These are phyloP conservation scores for Boloria euphrosyne DNA, from an alignment of 2,888 invertebrate species.

Conservation along the genomic window DNA sequence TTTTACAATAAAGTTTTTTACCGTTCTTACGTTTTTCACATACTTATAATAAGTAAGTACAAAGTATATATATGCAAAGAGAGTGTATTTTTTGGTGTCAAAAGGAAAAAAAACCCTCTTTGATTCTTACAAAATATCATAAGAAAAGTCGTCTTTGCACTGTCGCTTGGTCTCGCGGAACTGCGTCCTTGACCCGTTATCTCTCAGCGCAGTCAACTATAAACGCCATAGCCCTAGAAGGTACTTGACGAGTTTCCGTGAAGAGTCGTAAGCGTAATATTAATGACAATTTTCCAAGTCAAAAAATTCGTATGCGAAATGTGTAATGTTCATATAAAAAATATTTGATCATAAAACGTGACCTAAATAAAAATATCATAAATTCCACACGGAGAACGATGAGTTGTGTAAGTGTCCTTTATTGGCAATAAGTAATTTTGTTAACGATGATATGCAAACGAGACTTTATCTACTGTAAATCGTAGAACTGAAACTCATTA, in stretches of 20 bases:
- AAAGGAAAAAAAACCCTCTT: background rate
- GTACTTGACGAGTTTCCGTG: slow-evolving; percentile 34
- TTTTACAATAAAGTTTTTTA: too few species aligned
- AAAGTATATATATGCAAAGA: too few species aligned
- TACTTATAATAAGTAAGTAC: too few species aligned
- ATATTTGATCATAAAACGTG: background rate
- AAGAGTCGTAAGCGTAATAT: slow-evolving; percentile 15
- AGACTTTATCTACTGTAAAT: too few species aligned
- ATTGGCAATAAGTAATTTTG: background rate
- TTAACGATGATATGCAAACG: too few species aligned
- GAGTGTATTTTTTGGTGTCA: too few species aligned
- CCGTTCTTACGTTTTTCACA: too few species aligned
- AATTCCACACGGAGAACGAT: background rate
- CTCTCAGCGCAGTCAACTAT: slow-evolving; percentile 32
- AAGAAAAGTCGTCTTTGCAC: slow-evolving; percentile 1
- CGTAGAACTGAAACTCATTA: too few species aligned
- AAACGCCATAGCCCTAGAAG: slow-evolving; percentile 25
- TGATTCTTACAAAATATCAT: slow-evolving; percentile 1
- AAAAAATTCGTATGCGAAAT: slow-evolving; percentile 17
- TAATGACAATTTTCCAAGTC: slow-evolving; percentile 18
- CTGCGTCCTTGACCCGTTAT: slow-evolving; percentile 38
- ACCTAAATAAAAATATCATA: slow-evolving; percentile 12
- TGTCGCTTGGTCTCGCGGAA: slow-evolving; percentile 21
- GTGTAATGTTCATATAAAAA: slow-evolving; percentile 16
- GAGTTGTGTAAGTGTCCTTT: background rate